A percentile compares a stretch with the other conserved stretches of the same genome.
phyloP scores from a whole-genome alignment of 2,888 invertebrate genomes.

The Stenodera caucasica region DNA sequence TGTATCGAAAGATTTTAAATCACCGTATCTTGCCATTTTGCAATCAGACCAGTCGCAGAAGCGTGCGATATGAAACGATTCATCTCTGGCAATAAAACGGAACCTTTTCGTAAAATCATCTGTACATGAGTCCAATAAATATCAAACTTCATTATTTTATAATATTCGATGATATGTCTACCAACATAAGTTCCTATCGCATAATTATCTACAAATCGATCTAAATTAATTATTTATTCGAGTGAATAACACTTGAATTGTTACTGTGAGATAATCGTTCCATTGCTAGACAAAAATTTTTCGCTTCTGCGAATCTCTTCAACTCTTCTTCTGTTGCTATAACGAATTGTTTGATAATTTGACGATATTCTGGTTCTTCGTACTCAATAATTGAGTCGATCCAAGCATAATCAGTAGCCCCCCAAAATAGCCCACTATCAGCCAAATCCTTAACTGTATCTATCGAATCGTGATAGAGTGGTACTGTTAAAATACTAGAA shows the following conservation, averaged over 20 bases:
- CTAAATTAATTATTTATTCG: too few relatives aligned
- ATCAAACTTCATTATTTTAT: constrained; percentile 67
- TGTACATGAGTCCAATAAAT: constrained; percentile 70
- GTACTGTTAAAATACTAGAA: constrained; percentile 68
- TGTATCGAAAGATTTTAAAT: not conserved
- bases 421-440: constrained; percentile 61
- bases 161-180: constrained; percentile 59
- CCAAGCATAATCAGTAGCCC: constrained; percentile 68
- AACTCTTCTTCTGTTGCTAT: not conserved
- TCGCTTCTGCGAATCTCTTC: not conserved
- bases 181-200: constrained; percentile 68
- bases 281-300: not conserved
- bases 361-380: not conserved
- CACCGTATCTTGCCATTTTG: constrained; percentile 66
- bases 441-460: constrained; percentile 63
- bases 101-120: constrained; percentile 65
- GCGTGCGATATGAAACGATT: constrained; percentile 62
- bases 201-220: constrained; percentile 59
- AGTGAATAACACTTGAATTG: not conserved
- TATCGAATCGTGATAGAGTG: constrained; percentile 60
- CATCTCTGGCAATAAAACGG: constrained; percentile 61
- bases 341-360: not conserved
- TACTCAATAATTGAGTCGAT: constrained; percentile 57
- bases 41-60: constrained; percentile 65
- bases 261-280: too few relatives aligned